A percentile compares a stretch with the other conserved stretches of the same genome.
phyloP scores from a whole-genome alignment of 2,113 vertebrate species.

The Bubo scandiacus region DNA sequence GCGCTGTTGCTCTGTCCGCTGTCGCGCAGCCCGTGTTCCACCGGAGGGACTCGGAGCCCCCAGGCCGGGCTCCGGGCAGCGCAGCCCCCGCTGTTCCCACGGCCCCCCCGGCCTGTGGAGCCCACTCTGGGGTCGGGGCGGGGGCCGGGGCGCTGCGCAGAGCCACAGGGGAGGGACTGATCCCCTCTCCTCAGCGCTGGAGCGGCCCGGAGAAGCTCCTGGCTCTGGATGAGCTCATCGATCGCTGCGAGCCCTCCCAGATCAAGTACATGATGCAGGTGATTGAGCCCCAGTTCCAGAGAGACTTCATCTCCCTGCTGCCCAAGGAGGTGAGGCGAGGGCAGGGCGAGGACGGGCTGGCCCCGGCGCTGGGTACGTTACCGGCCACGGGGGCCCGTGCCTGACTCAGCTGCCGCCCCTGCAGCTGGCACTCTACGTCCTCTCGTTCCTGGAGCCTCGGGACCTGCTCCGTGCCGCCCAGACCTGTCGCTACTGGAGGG shows the following conservation, averaged over 20 bases:
- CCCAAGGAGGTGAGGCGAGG: conserved; percentile 66
- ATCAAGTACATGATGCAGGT: conserved; percentile 76
- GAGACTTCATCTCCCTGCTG: conserved; percentile 71
- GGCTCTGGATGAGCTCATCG: conserved; percentile 71
- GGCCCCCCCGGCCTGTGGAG: no score
- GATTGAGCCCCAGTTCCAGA: conserved; percentile 73
- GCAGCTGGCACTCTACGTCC: conserved; percentile 49
- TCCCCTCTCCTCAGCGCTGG: conserved; percentile 41
- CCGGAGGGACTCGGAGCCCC: not conserved
- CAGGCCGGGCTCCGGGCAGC: no score
- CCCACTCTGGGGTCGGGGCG: no score
- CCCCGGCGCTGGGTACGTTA: no score
- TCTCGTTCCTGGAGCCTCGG: conserved; percentile 54
- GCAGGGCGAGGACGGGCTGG: no score
- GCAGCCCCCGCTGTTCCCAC: no score
- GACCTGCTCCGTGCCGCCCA: conserved; percentile 63
- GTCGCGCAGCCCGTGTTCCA: fast-evolving
- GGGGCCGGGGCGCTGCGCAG: no score
- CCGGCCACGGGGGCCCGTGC: fast-evolving
- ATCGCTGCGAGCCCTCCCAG: conserved; percentile 64
- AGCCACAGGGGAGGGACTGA: no score
- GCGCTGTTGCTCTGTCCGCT: not conserved
- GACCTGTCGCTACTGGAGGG: conserved; percentile 67
- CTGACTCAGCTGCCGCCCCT: not conserved
- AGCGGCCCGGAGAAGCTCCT: conserved; percentile 65